Base-by-base conservation (phyloP, 1,140 invertebrate species). In the Planococcus citri region DNA sequence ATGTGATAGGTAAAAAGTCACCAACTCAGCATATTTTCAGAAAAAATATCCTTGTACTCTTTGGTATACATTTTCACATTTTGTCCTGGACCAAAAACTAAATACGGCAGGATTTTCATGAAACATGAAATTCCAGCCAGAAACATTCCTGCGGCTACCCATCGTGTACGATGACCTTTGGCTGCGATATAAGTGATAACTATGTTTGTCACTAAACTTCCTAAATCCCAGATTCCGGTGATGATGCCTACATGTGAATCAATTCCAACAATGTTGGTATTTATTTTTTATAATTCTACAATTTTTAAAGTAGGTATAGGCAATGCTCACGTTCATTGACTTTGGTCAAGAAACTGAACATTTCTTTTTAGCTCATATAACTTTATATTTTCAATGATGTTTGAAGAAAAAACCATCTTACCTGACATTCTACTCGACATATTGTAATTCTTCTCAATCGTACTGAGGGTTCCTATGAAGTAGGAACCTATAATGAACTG, bases 371-470 rank as follows among this genome's bases (percentile, higher is more conserved):
- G n/a, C n/a, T n/a, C n/a, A n/a, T n/a, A n/a, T n/a, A n/a, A n/a
- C n/a, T n/a, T n/a, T n/a, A n/a, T n/a, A n/a, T n/a, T n/a, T n/a
- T n/a, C n/a, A n/a, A n/a, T n/a, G n/a, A n/a, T n/a, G n/a, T n/a
- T n/a, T n/a, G n/a, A n/a, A n/a, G n/a, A n/a, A n/a, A n/a, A n/a
- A n/a, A n/a, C n/a, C n/a, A 51, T 51, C 27, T 79, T 76, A 86
- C 87, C 89, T 69, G 87, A 87, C 33, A 86, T 87, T 76, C 85
- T 84, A 9, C 86, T 89, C 0, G 87, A 86, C 74, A 91, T 89
- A 74, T 88, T 89, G 75, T 89, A 92, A 72, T 88, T 81, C 75
- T 91, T 91, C 76, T 92, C 89, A 27, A 91, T 80, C 0, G 89
- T 92, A 29, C 88, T 88, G 57, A 91, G 85, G 6, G 87, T 88